Conservation (phyloP, 1,140 invertebrate species). For the Zaprionus ornatus region DNA sequence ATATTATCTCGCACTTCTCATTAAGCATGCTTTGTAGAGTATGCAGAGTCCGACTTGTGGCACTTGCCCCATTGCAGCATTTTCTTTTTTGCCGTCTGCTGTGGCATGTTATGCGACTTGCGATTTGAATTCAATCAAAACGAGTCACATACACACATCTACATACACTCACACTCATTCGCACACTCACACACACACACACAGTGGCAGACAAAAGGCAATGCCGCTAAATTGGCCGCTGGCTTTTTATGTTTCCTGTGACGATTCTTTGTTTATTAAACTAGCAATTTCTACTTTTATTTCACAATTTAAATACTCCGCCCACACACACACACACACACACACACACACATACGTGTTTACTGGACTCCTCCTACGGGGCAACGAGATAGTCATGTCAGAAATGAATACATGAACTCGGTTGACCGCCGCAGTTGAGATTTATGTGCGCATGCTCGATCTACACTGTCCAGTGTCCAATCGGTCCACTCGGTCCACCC, state of each 20-base stretch:
- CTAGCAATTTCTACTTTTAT: constrained; percentile 79
- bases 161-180: constrained; percentile 1
- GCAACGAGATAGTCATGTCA: constrained; percentile 62
- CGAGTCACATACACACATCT: constrained; percentile 43
- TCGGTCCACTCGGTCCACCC: not conserved
- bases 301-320: constrained; percentile 73
- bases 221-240: constrained; percentile 75
- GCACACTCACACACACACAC: constrained; percentile 1
- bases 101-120: constrained; percentile 58
- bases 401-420: constrained; percentile 79
- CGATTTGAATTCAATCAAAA: constrained; percentile 84
- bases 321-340: constrained; percentile 17
- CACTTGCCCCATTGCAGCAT: not conserved
- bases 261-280: constrained; percentile 59
- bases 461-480: constrained; percentile 14
- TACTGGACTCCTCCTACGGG: constrained; percentile 14
- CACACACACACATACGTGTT: not conserved
- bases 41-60: constrained; percentile 7
- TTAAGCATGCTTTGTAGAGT: not conserved
- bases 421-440: constrained; percentile 69
- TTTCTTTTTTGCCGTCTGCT: constrained; percentile 33
- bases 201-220: constrained; percentile 39
- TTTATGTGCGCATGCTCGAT: constrained; percentile 74
- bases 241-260: constrained; percentile 80
- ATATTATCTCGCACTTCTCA: not conserved